Evolutionary conservation across 2,113 vertebrate species (phyloP).

Genomic region (Thryonomys swinderianus): DNA sequence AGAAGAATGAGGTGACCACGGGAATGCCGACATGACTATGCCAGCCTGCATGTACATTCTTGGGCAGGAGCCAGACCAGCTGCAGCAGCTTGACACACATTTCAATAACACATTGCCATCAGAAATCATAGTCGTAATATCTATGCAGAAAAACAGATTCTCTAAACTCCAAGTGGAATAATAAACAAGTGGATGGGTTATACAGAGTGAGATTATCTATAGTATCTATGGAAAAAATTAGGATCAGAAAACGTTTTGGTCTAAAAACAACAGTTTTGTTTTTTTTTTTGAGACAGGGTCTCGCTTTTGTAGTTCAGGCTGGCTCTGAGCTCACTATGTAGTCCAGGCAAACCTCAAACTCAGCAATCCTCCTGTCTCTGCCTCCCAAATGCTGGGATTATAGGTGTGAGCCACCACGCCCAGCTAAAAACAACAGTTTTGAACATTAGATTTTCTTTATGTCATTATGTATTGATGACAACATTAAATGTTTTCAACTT

Average conservation of each 20-base stretch:
- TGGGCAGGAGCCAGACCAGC: not conserved
- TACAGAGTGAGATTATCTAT: not conserved
- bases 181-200: not conserved
- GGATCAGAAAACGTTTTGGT: not conserved
- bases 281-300: too few relatives aligned
- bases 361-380: too few relatives aligned
- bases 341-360: too few relatives aligned
- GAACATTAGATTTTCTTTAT: conserved; percentile 12
- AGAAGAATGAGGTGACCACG: not conserved
- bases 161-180: not conserved
- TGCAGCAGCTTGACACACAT: not conserved
- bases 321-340: too few relatives aligned
- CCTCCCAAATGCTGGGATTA: too few relatives aligned
- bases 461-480: not conserved
- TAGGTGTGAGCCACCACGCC: too few relatives aligned
- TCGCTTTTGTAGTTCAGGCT: too few relatives aligned
- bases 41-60: not conserved
- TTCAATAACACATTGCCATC: not conserved
- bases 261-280: not conserved
- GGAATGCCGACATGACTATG: not conserved
- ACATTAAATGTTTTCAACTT: conserved; percentile 42
- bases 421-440: conserved; percentile 7
- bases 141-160: not conserved
- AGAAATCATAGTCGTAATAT: conserved; percentile 4
- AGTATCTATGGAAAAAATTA: conserved; percentile 6